These are phyloP conservation scores for Omphaloscelis lunosa DNA, from an alignment of 2,888 invertebrate genomes.

Conservation along the genomic window DNA sequence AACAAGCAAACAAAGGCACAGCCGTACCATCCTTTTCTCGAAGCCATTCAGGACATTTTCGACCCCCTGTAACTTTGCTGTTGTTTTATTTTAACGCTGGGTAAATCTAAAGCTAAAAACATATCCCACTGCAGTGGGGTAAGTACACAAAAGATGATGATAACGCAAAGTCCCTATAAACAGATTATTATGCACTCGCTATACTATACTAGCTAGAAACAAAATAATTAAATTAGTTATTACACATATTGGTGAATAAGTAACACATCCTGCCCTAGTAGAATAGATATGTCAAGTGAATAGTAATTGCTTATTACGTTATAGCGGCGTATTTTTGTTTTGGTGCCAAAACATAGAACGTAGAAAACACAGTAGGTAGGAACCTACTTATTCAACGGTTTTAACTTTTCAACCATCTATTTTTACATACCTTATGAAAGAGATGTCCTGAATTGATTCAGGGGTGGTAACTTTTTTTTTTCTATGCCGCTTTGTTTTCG, in stretches of 20 bases:
- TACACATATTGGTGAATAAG: background rate
- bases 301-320: background rate
- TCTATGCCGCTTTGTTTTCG: no score
- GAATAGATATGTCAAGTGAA: conserved; percentile 6
- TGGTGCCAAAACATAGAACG: background rate
- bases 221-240: background rate
- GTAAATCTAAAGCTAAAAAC: background rate
- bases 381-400: background rate
- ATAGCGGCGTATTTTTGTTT: background rate
- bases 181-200: background rate
- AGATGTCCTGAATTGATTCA: background rate
- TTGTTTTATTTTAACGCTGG: background rate
- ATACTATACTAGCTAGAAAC: background rate
- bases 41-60: no score
- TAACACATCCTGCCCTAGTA: background rate
- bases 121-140: background rate
- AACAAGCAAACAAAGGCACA: no score
- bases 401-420: background rate
- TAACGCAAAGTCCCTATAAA: background rate
- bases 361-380: background rate
- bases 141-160: background rate
- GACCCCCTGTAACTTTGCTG: no score
- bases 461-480: no score
- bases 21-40: no score
- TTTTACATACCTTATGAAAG: background rate